A percentile compares a stretch with the other conserved stretches of the same genome.
Evolutionary conservation across 2,113 vertebrate genomes (phyloP).

Genomic region (Corvus moneduloides): DNA sequence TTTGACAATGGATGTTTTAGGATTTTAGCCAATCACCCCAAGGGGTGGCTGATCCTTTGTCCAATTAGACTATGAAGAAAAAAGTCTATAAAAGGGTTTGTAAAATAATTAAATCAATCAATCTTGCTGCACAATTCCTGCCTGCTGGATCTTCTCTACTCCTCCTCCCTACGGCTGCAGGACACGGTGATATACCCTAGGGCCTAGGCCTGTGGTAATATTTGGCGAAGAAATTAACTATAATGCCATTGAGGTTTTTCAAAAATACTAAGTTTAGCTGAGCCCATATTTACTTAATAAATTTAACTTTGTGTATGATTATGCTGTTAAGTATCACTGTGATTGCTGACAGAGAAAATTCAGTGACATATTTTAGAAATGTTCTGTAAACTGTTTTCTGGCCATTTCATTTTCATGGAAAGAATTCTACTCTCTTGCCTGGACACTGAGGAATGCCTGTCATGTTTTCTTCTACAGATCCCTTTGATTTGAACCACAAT

Average conservation of each 20-base stretch:
- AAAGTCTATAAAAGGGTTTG: too few species aligned
- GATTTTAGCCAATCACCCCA: too few species aligned
- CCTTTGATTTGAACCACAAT: slow-evolving; percentile 96
- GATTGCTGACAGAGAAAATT: background rate
- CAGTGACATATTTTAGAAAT: background rate
- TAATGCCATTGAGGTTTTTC: background rate
- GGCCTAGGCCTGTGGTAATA: too few species aligned
- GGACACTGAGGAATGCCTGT: background rate
- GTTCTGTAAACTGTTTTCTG: background rate
- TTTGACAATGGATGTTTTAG: too few species aligned
- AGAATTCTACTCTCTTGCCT: background rate
- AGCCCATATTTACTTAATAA: background rate
- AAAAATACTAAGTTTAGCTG: background rate
- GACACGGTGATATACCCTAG: too few species aligned
- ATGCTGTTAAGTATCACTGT: background rate
- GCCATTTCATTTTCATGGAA: background rate
- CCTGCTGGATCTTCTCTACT: too few species aligned
- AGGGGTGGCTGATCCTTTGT: too few species aligned
- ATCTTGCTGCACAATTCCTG: too few species aligned
- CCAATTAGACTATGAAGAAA: too few species aligned
- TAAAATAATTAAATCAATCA: too few species aligned
- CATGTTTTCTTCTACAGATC: slow-evolving; percentile 76
- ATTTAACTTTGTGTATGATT: background rate
- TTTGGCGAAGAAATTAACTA: background rate
- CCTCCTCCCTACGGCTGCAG: too few species aligned